A percentile compares a stretch with the other conserved stretches of the same genome.
phyloP scores from a whole-genome alignment of 2,888 invertebrate genomes.

The Steinernema scapterisci region DNA sequence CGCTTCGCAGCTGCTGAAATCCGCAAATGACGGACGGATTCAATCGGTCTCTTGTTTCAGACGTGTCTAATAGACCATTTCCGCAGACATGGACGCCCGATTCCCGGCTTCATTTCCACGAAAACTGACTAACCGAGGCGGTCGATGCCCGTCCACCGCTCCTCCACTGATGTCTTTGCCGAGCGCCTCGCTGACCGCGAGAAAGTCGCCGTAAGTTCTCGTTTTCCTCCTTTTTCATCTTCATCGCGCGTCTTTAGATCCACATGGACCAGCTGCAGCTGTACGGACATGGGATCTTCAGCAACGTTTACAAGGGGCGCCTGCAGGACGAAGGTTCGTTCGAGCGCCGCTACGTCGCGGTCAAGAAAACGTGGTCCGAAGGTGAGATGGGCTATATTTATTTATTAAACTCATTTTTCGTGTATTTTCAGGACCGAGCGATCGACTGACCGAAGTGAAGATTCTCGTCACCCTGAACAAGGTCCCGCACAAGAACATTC shows the following conservation, averaged over 20 bases:
- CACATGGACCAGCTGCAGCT: conserved; percentile 45
- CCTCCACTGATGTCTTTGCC: conserved; percentile 20
- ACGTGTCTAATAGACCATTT: too few species aligned
- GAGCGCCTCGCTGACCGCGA: conserved; percentile 19
- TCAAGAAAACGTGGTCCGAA: conserved; percentile 54
- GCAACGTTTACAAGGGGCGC: conserved; percentile 50
- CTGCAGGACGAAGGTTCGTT: background rate
- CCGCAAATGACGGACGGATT: too few species aligned
- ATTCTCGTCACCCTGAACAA: conserved; percentile 93
- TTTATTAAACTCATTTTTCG: too few species aligned
- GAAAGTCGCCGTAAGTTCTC: conserved; percentile 30
- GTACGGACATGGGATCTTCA: conserved; percentile 51
- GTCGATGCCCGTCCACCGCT: conserved; percentile 23
- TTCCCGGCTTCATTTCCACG: background rate
- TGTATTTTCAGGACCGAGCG: background rate
- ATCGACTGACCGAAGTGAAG: conserved; percentile 75
- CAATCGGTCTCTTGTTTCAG: too few species aligned
- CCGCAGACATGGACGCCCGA: too few species aligned
- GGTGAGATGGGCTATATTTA: too few species aligned
- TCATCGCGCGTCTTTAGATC: conserved; percentile 31
- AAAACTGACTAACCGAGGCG: background rate
- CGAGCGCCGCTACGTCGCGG: conserved; percentile 41
- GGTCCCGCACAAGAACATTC: conserved; percentile 93
- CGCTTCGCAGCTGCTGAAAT: too few species aligned
- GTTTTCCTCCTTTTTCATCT: too few species aligned